phyloP scores from a whole-genome alignment of 2,113 vertebrate species.

The Myiopsitta monachus region DNA sequence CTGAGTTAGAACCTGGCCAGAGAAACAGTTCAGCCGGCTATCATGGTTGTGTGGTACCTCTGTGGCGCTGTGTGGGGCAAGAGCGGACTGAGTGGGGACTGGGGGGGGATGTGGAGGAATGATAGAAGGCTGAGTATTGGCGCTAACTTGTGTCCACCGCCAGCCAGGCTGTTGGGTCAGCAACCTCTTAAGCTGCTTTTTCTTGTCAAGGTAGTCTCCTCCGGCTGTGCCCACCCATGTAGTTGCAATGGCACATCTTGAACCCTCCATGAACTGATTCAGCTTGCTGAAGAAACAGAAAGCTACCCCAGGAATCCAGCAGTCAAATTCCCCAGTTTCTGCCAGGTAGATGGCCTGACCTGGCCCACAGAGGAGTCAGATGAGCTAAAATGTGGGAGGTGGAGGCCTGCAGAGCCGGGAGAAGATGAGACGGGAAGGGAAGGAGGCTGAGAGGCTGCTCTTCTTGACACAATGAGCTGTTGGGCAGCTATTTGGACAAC shows the following conservation, averaged over 20 bases:
- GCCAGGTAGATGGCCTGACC: background rate
- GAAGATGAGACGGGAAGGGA: background rate
- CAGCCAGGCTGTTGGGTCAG: background rate
- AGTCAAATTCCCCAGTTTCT: background rate
- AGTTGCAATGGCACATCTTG: background rate
- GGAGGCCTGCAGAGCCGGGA: background rate
- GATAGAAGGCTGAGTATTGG: background rate
- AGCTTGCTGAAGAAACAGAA: background rate
- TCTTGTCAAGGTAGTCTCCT: background rate
- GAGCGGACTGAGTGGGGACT: too few species aligned
- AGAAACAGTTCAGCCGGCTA: background rate
- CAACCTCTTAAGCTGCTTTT: background rate
- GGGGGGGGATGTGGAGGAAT: background rate
- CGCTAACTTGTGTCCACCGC: background rate
- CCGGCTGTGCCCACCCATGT: background rate
- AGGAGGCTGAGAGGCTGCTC: background rate
- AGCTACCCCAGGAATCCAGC: background rate
- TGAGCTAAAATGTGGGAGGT: accelerated
- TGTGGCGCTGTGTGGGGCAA: background rate
- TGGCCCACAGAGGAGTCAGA: background rate
- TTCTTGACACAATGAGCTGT: background rate
- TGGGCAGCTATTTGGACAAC: background rate
- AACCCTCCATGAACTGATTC: background rate
- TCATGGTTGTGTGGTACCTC: accelerated
- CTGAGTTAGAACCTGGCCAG: background rate